Percentiles rank a stretch among this genome's conserved stretches.
Conservation (phyloP, 2,797 vertebrate genomes). For the Aplochiton taeniatus region DNA sequence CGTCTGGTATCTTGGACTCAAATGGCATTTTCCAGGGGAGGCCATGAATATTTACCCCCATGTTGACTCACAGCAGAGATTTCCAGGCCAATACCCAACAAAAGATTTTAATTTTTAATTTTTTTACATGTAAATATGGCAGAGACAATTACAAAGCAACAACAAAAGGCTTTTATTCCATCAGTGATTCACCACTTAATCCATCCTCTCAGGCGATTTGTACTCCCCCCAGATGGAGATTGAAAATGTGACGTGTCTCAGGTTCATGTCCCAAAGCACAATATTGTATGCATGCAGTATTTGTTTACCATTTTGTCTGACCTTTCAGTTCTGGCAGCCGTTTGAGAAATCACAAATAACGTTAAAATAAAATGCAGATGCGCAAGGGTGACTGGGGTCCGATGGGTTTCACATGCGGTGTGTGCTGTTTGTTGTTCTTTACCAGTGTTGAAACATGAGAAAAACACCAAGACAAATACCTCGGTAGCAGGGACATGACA, state of each 20-base stretch:
- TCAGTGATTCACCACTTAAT: slow-evolving; percentile 72
- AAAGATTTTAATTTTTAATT: slow-evolving; percentile 72
- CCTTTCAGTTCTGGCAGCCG: slow-evolving; percentile 62
- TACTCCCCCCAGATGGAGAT: slow-evolving; percentile 72
- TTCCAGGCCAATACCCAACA: slow-evolving; percentile 64
- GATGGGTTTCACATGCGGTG: slow-evolving; percentile 49
- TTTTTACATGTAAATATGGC: slow-evolving; percentile 76
- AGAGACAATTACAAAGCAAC: slow-evolving; percentile 75
- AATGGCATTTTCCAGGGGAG: slow-evolving; percentile 63
- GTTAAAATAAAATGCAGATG: slow-evolving; percentile 45
- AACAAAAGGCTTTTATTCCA: slow-evolving; percentile 73
- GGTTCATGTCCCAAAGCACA: slow-evolving; percentile 61
- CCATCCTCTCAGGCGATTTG: slow-evolving; percentile 72
- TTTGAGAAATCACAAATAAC: slow-evolving; percentile 50
- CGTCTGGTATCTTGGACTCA: slow-evolving; percentile 61
- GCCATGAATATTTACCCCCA: slow-evolving; percentile 73
- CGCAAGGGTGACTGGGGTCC: no score
- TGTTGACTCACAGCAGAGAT: slow-evolving; percentile 65
- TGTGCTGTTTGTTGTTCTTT: slow-evolving; percentile 6
- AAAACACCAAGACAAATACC: slow-evolving; percentile 34
- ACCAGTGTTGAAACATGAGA: slow-evolving; percentile 42
- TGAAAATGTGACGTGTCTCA: slow-evolving; percentile 70
- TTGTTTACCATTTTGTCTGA: slow-evolving; percentile 66
- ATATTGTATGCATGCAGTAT: slow-evolving; percentile 57
- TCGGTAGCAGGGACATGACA: slow-evolving; percentile 10